A percentile compares a stretch with the other conserved stretches of the same genome.
These are phyloP conservation scores for Drosophila chauvacae DNA, from an alignment of 1,140 invertebrate species.

Conservation along the genomic window DNA sequence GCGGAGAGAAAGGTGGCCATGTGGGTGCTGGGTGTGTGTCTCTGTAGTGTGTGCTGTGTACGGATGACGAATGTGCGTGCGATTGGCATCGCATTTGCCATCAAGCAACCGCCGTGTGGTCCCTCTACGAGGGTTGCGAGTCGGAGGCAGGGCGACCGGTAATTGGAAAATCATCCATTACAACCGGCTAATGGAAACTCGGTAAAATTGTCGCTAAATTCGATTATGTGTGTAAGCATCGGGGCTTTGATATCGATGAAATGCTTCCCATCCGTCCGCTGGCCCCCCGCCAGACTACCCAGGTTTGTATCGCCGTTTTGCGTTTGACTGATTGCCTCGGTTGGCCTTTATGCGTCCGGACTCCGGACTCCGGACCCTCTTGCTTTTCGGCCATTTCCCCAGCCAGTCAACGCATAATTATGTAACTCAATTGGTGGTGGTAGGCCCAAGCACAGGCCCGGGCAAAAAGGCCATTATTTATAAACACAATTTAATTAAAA, in stretches of 20 bases:
- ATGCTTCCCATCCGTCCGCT: constrained; percentile 12
- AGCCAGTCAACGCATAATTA: constrained; percentile 55
- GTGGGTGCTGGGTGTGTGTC: neutral
- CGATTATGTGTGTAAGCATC: constrained; percentile 74
- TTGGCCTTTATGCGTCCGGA: constrained; percentile 19
- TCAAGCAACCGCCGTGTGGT: constrained; percentile 60
- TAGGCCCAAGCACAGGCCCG: neutral
- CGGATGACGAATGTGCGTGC: constrained; percentile 74
- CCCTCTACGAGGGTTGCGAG: constrained; percentile 1
- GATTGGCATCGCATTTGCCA: constrained; percentile 56
- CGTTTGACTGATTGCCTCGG: constrained; percentile 29
- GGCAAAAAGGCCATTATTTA: constrained; percentile 57
- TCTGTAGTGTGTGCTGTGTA: constrained; percentile 1
- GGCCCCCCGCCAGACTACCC: neutral
- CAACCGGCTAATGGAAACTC: constrained; percentile 73
- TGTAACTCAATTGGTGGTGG: constrained; percentile 64
- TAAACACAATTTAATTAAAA: constrained; percentile 77
- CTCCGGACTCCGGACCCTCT: neutral
- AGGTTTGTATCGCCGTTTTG: constrained; percentile 36
- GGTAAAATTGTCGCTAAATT: constrained; percentile 77
- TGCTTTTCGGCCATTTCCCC: constrained; percentile 25
- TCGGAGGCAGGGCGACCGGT: constrained; percentile 56
- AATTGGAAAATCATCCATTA: constrained; percentile 82
- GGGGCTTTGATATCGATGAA: constrained; percentile 59
- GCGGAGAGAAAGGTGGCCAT: constrained; percentile 13